Conservation (phyloP, 2,888 invertebrate genomes). For the Hemithea aestivaria region DNA sequence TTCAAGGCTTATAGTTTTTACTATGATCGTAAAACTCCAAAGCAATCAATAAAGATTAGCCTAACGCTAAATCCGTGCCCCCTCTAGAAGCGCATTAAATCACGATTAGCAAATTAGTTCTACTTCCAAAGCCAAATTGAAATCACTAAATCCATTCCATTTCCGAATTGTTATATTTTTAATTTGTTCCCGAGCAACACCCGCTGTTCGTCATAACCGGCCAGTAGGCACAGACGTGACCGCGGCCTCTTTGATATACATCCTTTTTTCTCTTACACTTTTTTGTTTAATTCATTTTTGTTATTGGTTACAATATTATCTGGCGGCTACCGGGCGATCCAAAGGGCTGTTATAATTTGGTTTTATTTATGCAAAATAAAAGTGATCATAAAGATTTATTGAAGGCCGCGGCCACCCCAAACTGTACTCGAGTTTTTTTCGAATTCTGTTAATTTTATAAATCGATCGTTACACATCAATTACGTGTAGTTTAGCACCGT, state of each 20-base stretch:
- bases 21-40: too few relatives aligned
- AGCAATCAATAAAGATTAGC: conserved; percentile 13
- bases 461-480: conserved; percentile 14
- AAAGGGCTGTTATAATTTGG: conserved; percentile 73
- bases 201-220: conserved; percentile 72
- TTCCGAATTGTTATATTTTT: conserved; percentile 57
- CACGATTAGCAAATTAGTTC: conserved; percentile 47
- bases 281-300: conserved; percentile 67
- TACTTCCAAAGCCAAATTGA: conserved; percentile 37
- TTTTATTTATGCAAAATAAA: conserved; percentile 78
- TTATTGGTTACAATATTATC: conserved; percentile 74
- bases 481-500: conserved; percentile 10
- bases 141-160: conserved; percentile 41
- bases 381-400: conserved; percentile 68
- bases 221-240: conserved; percentile 64
- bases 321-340: conserved; percentile 70
- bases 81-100: conserved; percentile 10
- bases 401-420: conserved; percentile 36
- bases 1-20: too few relatives aligned
- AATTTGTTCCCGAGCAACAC: conserved; percentile 59
- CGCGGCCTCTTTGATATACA: conserved; percentile 71
- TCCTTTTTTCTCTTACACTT: conserved; percentile 59
- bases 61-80: neutral
- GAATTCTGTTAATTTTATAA: conserved; percentile 2
- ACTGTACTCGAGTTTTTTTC: conserved; percentile 3